Evolutionary conservation across 2,797 vertebrate genomes (phyloP), one percentile per base, ranked within the genome.

Genomic region (Poliocrania exsul): DNA sequence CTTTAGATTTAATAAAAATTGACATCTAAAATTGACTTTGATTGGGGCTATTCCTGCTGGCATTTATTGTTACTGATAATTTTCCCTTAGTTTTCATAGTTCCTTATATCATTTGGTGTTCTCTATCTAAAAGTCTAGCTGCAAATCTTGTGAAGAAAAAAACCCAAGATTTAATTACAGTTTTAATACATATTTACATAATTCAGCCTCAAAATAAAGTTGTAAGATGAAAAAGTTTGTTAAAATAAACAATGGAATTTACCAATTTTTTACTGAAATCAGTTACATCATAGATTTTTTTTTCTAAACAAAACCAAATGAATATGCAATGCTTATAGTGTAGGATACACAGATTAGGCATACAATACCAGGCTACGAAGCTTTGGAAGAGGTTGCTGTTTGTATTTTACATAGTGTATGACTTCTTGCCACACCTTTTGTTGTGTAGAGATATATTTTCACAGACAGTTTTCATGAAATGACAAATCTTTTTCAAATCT

Each of bases 1-100:
- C 25, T 87, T 85, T 46, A 58, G 9, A 66, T 87, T 91, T 89
- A 89, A 93, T 82, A 75, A 87, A 87, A 93, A 95, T 25, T 77
- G 81, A 56, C 71, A 38, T 56, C 28, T 46, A 42, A 82, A 96
- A 82, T 53, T 73, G 8, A 53, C 35, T 80, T 70, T 51, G 81
- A 53, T 42, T 91, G 2, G 25, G 49, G 40, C 4, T 82, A 66
- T 82, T 91, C 26, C 24, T 75, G n/a, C 18, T 51, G 44, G 53
- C 8, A 49, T 84, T 79, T 86, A 82, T 84, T 88, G 47, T 11
- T 67, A 33, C 16, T n/a, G 37, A 49, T 49, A 81, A n/a, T 60
- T 93, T 69, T 80, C 40, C 60, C 24, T 50, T 69, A 20, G 2
- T 57, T 90, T 81, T 85, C 26, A 25, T 60, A 70, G 8, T 87